Conservation (phyloP, 92 coral and sea anemone genomes). For the Diadumene lineata region DNA sequence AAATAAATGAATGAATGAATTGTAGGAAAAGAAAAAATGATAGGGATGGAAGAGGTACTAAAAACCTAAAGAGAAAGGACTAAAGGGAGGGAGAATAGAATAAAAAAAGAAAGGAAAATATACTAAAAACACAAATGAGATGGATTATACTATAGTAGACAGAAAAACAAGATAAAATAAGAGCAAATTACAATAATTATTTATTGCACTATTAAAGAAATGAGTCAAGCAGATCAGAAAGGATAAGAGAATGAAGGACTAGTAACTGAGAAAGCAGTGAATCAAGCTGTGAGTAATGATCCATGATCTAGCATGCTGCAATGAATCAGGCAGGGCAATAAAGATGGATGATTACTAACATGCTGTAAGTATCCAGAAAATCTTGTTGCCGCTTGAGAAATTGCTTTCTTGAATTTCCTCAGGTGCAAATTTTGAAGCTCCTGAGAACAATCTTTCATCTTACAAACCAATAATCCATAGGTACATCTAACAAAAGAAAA, state of each 20-base stretch:
- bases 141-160: too few species aligned
- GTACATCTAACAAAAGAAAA: slow-evolving; percentile 23
- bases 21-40: not conserved
- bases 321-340: too few species aligned
- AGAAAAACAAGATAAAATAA: too few species aligned
- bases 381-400: slow-evolving; percentile 83
- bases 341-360: slow-evolving; percentile 66
- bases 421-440: slow-evolving; percentile 60
- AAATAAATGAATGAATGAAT: not conserved
- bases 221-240: not conserved
- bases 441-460: slow-evolving; percentile 51
- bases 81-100: not conserved
- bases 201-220: too few species aligned
- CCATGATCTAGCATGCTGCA: too few species aligned
- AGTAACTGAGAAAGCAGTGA: not conserved
- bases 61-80: not conserved
- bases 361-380: slow-evolving; percentile 92
- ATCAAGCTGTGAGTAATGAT: not conserved
- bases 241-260: not conserved
- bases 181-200: too few species aligned
- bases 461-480: slow-evolving; percentile 67
- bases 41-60: not conserved
- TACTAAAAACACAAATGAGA: too few species aligned
- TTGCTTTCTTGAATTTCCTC: slow-evolving; percentile 68
- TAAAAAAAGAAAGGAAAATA: not conserved